These are phyloP conservation scores for Lasioglossum calceatum DNA, from an alignment of 2,888 invertebrate species.

Conservation along the genomic window DNA sequence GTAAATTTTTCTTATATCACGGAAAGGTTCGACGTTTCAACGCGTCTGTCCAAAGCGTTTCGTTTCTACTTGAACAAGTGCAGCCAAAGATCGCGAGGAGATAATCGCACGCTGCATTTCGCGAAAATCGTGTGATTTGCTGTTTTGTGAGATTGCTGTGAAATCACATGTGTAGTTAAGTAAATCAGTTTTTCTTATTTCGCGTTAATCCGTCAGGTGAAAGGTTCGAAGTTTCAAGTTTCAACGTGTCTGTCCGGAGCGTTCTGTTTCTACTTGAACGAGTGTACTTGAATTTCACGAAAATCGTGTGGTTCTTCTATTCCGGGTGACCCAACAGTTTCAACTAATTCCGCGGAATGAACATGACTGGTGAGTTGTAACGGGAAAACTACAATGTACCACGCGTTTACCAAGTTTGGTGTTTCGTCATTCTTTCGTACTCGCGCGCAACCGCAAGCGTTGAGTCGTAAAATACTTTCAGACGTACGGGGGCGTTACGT, in stretches of 20 bases:
- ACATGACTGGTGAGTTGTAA: constrained; percentile 57
- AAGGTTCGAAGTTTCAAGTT: not conserved
- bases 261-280: not conserved
- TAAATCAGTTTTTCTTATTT: not conserved
- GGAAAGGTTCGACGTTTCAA: not conserved
- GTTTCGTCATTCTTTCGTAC: not conserved
- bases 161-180: too few species aligned
- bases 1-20: not conserved
- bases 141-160: too few species aligned
- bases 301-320: not conserved
- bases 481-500: not conserved
- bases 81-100: too few species aligned
- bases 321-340: not conserved
- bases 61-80: not conserved
- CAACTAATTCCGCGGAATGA: constrained; percentile 17
- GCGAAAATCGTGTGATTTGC: too few species aligned
- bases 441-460: not conserved
- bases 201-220: not conserved
- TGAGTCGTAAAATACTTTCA: not conserved
- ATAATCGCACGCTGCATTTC: too few species aligned
- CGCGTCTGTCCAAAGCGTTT: not conserved
- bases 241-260: not conserved
- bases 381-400: constrained; percentile 9
- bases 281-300: not conserved
- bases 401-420: constrained; percentile 4